Base-by-base conservation (phyloP, 2,888 invertebrate genomes). In the Pollenia angustigena region DNA sequence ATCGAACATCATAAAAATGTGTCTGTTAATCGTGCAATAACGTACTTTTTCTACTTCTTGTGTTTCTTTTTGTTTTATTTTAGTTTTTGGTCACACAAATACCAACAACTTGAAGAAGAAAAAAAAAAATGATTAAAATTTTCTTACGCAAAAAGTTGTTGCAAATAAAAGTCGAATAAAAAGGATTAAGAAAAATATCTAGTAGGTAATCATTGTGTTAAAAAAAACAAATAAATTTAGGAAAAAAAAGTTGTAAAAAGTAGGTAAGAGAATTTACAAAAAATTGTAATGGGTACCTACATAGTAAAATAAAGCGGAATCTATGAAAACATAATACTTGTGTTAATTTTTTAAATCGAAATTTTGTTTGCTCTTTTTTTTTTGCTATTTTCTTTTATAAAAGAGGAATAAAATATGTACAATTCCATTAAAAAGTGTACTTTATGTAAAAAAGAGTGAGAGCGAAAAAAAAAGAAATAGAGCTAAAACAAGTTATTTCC, bases 331-430 rank as follows among this genome's bases (percentile, higher is more conserved):
- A 42, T 60, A 76, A 60, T 72, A 10, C 10, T 69, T 52, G 42
- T 75, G 68, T 69, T 69, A 52, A 74, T 72, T 54, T 83, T 80
- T 71, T 80, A 42, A 82, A 62, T 68, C 71, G 76, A 69, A 69
- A 11, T 58, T 18, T 44, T 54, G 32, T 64, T 52, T 62, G 8
- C n/a, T 66, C 16, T 48, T 62, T 40, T 48, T 62, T 40, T 64
- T 68, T 52, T 48, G 42, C 18, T 60, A 68, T 60, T 72, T 66
- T 75, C 40, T 76, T 72, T 54, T 11, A 58, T 71, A 23, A 18
- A 58, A 66, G 54, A 52, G 72, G 52, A 79, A 71, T 64, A 40
- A 60, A 60, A n/a, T n/a, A n/a, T n/a, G 60, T 40, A 72, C 12
- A 76, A 74, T 72, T 71, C 58, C 56, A 82, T 10, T 64, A 4